Evolutionary conservation across 2,113 vertebrate genomes (phyloP).

Genomic region (Pitta sordida): DNA sequence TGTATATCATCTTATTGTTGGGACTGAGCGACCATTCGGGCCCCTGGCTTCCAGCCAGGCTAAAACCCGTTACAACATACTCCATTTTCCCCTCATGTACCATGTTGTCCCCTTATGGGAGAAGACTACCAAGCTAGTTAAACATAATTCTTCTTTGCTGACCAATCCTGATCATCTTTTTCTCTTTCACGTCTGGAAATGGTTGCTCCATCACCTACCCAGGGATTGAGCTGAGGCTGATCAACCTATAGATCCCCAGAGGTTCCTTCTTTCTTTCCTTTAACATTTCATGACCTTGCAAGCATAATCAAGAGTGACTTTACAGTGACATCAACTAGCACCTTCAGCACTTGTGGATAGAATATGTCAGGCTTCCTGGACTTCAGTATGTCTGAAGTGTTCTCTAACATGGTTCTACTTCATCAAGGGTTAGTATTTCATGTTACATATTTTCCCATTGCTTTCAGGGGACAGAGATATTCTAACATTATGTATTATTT

Average conservation of each 20-base stretch:
- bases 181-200: background rate
- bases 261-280: background rate
- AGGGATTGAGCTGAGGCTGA: background rate
- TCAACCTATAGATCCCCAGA: background rate
- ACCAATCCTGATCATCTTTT: background rate
- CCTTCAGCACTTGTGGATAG: background rate
- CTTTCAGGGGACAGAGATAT: background rate
- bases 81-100: background rate
- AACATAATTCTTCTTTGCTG: background rate
- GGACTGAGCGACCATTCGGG: no score
- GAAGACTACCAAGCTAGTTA: background rate
- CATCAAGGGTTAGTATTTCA: background rate
- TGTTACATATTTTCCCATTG: background rate
- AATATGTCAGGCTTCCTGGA: background rate
- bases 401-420: background rate
- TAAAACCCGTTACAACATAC: no score
- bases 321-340: background rate
- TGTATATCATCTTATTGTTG: no score
- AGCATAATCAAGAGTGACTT: background rate
- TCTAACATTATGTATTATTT: background rate
- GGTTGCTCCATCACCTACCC: background rate
- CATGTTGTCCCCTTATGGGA: background rate
- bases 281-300: background rate
- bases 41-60: no score
- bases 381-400: background rate